Conservation (phyloP, 2,113 vertebrate genomes). For the Nipponia nippon region DNA sequence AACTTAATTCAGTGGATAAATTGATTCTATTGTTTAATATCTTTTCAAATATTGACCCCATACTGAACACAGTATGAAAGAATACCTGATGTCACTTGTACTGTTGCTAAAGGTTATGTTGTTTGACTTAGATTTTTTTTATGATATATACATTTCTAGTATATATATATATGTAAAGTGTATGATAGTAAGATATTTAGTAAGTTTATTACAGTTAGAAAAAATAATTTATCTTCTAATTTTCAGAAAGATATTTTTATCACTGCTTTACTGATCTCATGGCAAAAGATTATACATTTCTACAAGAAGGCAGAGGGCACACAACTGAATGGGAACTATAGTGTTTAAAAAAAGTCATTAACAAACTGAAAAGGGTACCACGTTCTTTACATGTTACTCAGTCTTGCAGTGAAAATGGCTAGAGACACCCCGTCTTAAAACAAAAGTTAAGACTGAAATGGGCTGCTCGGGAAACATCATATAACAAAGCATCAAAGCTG, state of each 20-base stretch:
- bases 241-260: neutral
- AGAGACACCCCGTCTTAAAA: neutral
- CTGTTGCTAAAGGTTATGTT: neutral
- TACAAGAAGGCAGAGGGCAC: neutral
- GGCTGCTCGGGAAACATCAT: neutral
- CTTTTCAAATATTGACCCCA: neutral
- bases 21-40: neutral
- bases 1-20: neutral
- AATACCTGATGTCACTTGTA: neutral
- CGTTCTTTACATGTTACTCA: neutral
- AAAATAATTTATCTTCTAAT: neutral
- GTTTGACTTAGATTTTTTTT: neutral
- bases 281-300: neutral
- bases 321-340: neutral
- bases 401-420: neutral
- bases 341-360: neutral
- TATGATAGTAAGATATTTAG: neutral
- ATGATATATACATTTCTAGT: neutral
- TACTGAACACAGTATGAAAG: neutral
- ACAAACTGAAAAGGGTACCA: neutral
- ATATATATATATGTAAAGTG: neutral
- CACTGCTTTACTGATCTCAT: neutral
- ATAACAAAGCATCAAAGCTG: neutral
- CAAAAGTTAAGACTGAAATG: neutral
- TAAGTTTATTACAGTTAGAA: neutral